Conservation (phyloP, 1,140 invertebrate species). For the Neocloeon triangulifer region DNA sequence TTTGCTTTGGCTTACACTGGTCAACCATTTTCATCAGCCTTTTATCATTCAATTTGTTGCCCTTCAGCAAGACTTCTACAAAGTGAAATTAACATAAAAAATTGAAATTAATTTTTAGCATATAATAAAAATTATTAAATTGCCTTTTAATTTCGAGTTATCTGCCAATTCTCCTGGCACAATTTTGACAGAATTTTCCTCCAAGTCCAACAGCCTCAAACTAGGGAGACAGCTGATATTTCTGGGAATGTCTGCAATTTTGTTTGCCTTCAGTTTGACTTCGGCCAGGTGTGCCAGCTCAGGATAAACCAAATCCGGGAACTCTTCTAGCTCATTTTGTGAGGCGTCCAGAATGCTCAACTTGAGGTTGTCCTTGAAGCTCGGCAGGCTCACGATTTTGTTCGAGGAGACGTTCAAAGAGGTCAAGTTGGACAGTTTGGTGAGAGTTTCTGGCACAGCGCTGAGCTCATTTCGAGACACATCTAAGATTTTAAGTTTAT, state of each 20-base stretch:
- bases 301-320: slow-evolving; percentile 36
- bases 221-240: slow-evolving; percentile 28
- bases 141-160: slow-evolving; percentile 44
- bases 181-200: slow-evolving; percentile 34
- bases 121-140: slow-evolving; percentile 7
- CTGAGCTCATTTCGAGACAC: slow-evolving; percentile 36
- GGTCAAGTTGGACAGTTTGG: slow-evolving; percentile 33
- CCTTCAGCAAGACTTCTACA: slow-evolving; percentile 33
- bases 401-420: slow-evolving; percentile 47
- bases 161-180: slow-evolving; percentile 38
- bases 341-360: slow-evolving; percentile 39
- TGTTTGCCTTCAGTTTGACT: slow-evolving; percentile 38
- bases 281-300: slow-evolving; percentile 38
- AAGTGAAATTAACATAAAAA: slow-evolving; percentile 12
- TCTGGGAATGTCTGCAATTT: slow-evolving; percentile 33
- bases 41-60: slow-evolving; percentile 46
- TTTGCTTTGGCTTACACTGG: slow-evolving; percentile 40
- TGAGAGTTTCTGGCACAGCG: slow-evolving; percentile 30
- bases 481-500: slow-evolving; percentile 43
- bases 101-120: slow-evolving; percentile 3
- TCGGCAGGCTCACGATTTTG: slow-evolving; percentile 31
- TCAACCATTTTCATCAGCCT: slow-evolving; percentile 45
- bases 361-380: slow-evolving; percentile 24
- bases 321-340: slow-evolving; percentile 35
- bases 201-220: slow-evolving; percentile 45